These are phyloP conservation scores for Penaeus indicus DNA, from an alignment of 1,140 invertebrate species.

Conservation along the genomic window DNA sequence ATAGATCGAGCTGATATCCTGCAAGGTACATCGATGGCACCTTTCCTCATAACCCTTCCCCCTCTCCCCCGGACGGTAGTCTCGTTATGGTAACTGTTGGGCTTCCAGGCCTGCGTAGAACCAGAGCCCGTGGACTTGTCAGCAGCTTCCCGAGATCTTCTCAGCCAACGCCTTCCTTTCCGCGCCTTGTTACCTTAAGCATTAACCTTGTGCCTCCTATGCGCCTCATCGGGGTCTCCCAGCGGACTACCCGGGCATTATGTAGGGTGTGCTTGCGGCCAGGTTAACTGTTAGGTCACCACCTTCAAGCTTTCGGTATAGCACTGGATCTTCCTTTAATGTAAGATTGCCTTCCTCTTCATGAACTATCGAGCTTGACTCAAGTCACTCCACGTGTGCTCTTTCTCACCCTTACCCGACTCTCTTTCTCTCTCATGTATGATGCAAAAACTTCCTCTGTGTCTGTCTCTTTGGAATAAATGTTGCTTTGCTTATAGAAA, in stretches of 20 bases:
- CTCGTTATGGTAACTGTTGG: slow-evolving; percentile 58
- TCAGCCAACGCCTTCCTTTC: slow-evolving; percentile 13
- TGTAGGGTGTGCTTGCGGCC: too few species aligned
- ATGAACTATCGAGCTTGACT: background rate
- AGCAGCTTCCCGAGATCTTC: background rate
- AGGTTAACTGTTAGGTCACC: slow-evolving; percentile 8
- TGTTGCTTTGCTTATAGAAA: slow-evolving; percentile 48
- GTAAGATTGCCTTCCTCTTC: slow-evolving; percentile 3
- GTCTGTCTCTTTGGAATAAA: slow-evolving; percentile 48
- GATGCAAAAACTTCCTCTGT: slow-evolving; percentile 41
- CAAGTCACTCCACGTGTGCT: background rate
- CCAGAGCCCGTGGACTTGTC: slow-evolving; percentile 47
- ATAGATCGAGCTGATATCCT: too few species aligned
- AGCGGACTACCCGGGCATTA: too few species aligned
- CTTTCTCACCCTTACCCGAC: slow-evolving; percentile 17
- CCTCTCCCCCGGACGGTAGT: background rate
- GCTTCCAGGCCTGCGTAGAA: slow-evolving; percentile 53
- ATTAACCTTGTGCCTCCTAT: slow-evolving; percentile 17
- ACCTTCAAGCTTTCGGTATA: slow-evolving; percentile 3
- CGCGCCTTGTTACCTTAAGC: slow-evolving; percentile 30
- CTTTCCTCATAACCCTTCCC: background rate
- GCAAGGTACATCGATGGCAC: too few species aligned
- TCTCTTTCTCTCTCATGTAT: background rate
- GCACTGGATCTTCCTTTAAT: background rate
- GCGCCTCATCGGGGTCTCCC: background rate